phyloP scores from a whole-genome alignment of 1,140 invertebrate genomes.

The Lepeophtheirus salmonis region DNA sequence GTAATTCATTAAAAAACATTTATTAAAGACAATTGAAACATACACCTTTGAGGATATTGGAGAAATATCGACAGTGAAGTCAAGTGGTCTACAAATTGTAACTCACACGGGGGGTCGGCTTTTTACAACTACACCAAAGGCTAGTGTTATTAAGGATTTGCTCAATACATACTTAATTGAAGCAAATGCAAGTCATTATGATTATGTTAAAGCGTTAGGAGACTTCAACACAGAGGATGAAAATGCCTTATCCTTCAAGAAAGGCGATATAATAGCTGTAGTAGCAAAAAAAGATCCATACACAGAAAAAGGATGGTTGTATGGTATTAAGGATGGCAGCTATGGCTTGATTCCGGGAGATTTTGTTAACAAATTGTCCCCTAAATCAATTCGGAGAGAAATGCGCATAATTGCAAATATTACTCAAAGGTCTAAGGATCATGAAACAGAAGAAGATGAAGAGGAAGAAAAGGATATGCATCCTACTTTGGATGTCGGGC shows the following conservation, averaged over 20 bases:
- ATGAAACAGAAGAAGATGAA: constrained; percentile 5
- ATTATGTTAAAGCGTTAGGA: constrained; percentile 35
- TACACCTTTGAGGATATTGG: constrained; percentile 17
- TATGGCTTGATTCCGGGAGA: constrained; percentile 37
- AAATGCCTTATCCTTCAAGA: constrained; percentile 34
- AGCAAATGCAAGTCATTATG: constrained; percentile 28
- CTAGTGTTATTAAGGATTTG: constrained; percentile 7
- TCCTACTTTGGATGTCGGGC: too few species aligned
- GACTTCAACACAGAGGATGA: constrained; percentile 36
- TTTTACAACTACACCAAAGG: constrained; percentile 6
- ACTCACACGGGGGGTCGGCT: constrained; percentile 12
- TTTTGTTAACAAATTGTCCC: constrained; percentile 31
- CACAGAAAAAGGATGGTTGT: constrained; percentile 37
- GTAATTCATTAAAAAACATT: too few species aligned
- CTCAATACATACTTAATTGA: constrained; percentile 11
- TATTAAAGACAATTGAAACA: background rate
- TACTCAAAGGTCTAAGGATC: background rate
- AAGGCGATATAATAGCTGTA: constrained; percentile 38
- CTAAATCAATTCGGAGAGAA: constrained; percentile 16
- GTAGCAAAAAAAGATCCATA: constrained; percentile 33
- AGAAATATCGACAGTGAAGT: constrained; percentile 9
- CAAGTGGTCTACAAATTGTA: constrained; percentile 5
- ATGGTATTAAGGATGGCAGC: constrained; percentile 37
- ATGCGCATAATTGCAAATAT: constrained; percentile 16
- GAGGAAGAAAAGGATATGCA: background rate